Base-by-base conservation (phyloP, 2,113 vertebrate genomes). In the Pluvialis apricaria region DNA sequence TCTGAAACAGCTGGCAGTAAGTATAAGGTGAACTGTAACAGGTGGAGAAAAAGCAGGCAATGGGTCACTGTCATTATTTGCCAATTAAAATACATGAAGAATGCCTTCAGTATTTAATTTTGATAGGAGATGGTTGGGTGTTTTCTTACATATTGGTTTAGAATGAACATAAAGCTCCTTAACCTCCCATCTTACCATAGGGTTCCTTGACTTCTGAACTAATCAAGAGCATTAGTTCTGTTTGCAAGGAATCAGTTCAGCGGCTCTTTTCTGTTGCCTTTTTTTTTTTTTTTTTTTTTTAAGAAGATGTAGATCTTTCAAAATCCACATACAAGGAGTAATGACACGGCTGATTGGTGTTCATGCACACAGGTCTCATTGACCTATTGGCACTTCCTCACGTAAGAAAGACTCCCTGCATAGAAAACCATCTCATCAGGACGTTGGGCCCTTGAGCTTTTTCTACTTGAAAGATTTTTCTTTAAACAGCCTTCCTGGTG, bases 361-460 rank as follows among this genome's bases (percentile, higher is more conserved):
- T 90, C 15, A 4, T 49, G 42, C 68, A 71, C 72, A 61, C 16
- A 92, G 95, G 96, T 96, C 94, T 96, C 82, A 64, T 64, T 96
- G 92, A 94, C 95, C 90, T 84, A 80, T 29, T 88, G 86, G 88
- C 80, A 96, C 52, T 86, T 94, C 82, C 86, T 88, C 79, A 93
- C 10, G 0, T 81, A 73, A 90, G 78, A 94, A 92, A 87, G 72
- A 60, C 86, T 96, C 79, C 82, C 64, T 92, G 76, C 92, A 78
- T 40, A 81, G 82, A 94, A 96, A 94, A 34, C 18, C 51, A 42
- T 69, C 58, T 90, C 44, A 20, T 82, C 47, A 78, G 68, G 47
- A 90, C 60, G 40, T 6, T 76, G 34, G 57, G 61, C 16, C 45
- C 29, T 88, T 47, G 20, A 86, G 38, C 25, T 80, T 94, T 85